Conservation (phyloP, 2,797 vertebrate species). For the Bradypodion ventrale region DNA sequence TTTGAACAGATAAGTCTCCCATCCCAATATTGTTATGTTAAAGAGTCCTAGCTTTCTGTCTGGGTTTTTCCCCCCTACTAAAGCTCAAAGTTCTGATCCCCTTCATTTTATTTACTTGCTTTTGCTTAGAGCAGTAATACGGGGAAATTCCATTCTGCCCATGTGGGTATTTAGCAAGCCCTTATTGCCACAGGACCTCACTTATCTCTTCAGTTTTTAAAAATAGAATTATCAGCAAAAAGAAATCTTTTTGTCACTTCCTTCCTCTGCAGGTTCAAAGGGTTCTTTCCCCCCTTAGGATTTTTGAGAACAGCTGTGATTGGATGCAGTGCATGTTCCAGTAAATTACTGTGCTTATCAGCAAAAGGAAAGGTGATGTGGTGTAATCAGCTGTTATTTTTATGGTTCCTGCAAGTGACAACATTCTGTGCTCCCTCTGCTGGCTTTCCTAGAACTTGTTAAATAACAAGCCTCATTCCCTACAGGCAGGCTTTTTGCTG, state of each 20-base stretch:
- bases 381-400: constrained; percentile 56
- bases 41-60: constrained; percentile 29
- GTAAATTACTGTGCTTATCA: constrained; percentile 51
- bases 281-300: constrained; percentile 40
- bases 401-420: constrained; percentile 39
- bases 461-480: constrained; percentile 48
- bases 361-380: background rate
- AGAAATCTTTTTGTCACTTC: constrained; percentile 46
- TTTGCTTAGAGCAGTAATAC: constrained; percentile 1
- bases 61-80: constrained; percentile 2
- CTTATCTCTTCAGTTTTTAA: constrained; percentile 49
- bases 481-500: constrained; percentile 36
- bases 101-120: constrained; percentile 4
- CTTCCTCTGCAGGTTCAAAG: constrained; percentile 57
- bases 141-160: constrained; percentile 45
- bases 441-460: constrained; percentile 53
- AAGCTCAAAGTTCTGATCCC: constrained; percentile 11
- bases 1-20: too few relatives aligned
- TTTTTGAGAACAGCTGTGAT: constrained; percentile 54
- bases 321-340: constrained; percentile 58
- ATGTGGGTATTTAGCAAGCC: constrained; percentile 36
- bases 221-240: constrained; percentile 62
- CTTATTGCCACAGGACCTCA: constrained; percentile 38
- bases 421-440: constrained; percentile 55
- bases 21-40: background rate